phyloP scores from a whole-genome alignment of 1,140 invertebrate species.

The Centruroides vittatus region DNA sequence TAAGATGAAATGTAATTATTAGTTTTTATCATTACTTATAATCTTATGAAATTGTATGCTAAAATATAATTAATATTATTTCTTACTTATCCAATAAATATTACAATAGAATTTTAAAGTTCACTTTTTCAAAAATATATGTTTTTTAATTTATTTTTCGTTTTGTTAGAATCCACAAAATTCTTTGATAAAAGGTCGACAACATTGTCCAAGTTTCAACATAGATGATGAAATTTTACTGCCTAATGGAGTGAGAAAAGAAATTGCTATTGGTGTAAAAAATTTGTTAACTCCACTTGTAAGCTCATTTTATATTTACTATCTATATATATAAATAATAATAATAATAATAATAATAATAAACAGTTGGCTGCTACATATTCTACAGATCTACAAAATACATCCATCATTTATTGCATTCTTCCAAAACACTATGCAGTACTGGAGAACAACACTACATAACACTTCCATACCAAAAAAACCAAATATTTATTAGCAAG shows the following conservation, averaged over 20 bases:
- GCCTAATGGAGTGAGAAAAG: slow-evolving; percentile 74
- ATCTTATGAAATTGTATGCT: too few species aligned
- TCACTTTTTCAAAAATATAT: slow-evolving; percentile 5
- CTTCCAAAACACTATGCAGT: too few species aligned
- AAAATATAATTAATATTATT: neutral
- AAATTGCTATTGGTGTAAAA: slow-evolving; percentile 73
- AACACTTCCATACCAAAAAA: too few species aligned
- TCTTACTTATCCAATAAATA: neutral
- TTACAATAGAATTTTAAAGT: neutral
- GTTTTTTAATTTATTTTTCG: slow-evolving; percentile 25
- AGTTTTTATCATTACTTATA: too few species aligned
- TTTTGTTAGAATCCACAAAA: slow-evolving; percentile 49
- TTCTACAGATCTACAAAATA: too few species aligned
- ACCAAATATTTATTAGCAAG: too few species aligned
- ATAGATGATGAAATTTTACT: slow-evolving; percentile 48
- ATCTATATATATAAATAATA: neutral
- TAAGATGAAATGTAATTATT: too few species aligned
- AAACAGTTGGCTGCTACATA: too few species aligned
- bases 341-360: neutral
- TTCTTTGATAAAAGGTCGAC: slow-evolving; percentile 18
- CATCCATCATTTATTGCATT: too few species aligned
- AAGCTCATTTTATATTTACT: neutral
- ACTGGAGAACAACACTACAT: too few species aligned
- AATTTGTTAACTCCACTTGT: slow-evolving; percentile 54
- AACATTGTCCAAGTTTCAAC: slow-evolving; percentile 21